Evolutionary conservation across 1,140 invertebrate genomes (phyloP), one percentile per base, ranked within the genome.

Genomic region (Druon quercuslanigerum): DNA sequence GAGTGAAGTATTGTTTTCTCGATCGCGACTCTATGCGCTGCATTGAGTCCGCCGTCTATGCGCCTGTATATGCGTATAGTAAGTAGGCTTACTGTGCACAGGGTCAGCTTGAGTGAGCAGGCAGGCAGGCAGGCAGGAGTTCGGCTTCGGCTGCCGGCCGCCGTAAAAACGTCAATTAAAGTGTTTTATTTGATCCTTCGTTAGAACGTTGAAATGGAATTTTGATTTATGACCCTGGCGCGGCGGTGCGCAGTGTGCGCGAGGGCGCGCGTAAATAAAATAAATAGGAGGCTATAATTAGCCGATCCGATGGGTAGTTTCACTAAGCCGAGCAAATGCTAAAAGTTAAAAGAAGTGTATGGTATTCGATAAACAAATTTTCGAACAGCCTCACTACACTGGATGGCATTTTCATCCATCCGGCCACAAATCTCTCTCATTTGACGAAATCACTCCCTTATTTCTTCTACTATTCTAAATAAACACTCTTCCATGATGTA

Each of bases 161-260:
- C 87, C 90, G 88, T 92, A 91, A 92, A 92, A 92, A 91, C 88
- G 91, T 91, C 90, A 92, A 92, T 92, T 92, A 91, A 92, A 91
- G 90, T 91, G 90, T 92, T 92, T 92, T 92, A 91, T 91, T 92
- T 91, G 90, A 91, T 91, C 91, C 91, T 92, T 92, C 91, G 91
- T 91, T 92, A 92, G 90, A 91, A 91, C 90, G 91, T 91, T 92
- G 90, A 92, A 91, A 91, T 92, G 90, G 90, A 92, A 92, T 91
- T 91, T 91, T 92, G 90, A 91, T 91, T 91, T 91, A 91, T 89
- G 85, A 75, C 86, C 71, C 50, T 66, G 40, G 40, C 40, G 40
- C 40, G 78, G 25, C 80, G 77, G 81, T 79, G 75, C 73, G 80
- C 70, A 76, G 80, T 78, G 79, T 79, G 84, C 80, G 75, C 83